Evolutionary conservation across 2,888 invertebrate genomes (phyloP).

Genomic region (Ichneumon xanthorius): DNA sequence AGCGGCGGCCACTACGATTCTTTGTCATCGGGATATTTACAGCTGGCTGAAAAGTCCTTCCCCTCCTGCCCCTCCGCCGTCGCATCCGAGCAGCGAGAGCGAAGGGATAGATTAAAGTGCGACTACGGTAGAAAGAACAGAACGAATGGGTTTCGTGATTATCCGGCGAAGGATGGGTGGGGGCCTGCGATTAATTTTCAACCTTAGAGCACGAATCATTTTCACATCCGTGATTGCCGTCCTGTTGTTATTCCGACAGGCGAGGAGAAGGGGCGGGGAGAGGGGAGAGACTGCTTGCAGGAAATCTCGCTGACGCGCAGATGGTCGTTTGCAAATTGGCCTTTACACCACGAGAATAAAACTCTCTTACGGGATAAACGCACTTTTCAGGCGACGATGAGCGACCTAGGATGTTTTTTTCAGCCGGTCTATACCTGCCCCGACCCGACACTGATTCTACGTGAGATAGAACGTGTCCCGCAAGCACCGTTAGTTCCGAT

Average conservation of each 20-base stretch:
- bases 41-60: conserved; percentile 21
- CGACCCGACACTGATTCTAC: background rate
- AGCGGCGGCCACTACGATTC: conserved; percentile 13
- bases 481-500: conserved; percentile 18
- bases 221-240: background rate
- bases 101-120: background rate
- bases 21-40: conserved; percentile 33
- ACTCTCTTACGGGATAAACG: background rate
- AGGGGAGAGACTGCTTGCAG: background rate
- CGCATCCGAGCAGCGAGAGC: conserved; percentile 1
- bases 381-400: conserved; percentile 13
- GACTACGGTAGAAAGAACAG: background rate
- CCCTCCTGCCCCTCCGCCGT: background rate
- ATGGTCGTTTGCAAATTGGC: background rate
- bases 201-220: background rate
- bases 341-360: background rate
- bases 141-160: background rate
- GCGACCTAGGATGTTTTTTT: background rate
- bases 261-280: background rate
- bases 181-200: background rate
- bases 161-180: background rate
- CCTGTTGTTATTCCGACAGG: background rate
- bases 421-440: conserved; percentile 2
- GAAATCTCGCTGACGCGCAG: background rate
- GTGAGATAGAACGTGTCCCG: background rate